Percentiles rank a stretch among this genome's conserved stretches.
phyloP scores from a whole-genome alignment of 2,113 vertebrate species.

The Callospermophilus lateralis region DNA sequence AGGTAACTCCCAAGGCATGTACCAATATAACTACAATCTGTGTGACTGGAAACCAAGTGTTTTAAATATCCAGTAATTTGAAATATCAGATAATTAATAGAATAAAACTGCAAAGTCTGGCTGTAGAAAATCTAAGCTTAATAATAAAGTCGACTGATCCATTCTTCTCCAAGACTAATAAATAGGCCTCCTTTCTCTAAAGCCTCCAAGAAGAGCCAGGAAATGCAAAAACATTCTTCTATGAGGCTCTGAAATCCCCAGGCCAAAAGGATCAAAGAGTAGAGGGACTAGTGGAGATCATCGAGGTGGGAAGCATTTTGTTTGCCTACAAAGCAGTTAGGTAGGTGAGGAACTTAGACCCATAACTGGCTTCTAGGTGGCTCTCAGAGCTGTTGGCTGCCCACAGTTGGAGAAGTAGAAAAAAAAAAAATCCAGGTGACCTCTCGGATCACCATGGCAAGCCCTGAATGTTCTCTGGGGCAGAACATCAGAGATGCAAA shows the following conservation, averaged over 20 bases:
- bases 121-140: neutral
- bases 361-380: neutral
- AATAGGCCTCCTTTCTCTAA: neutral
- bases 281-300: neutral
- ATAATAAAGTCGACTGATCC: neutral
- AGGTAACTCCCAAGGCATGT: neutral
- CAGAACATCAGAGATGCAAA: neutral
- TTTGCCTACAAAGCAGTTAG: neutral
- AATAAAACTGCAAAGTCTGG: neutral
- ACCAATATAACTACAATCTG: neutral
- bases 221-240: neutral
- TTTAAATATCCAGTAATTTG: neutral
- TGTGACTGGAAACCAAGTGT: neutral
- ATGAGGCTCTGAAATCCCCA: neutral
- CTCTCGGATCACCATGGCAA: conserved; percentile 1
- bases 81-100: conserved; percentile 26
- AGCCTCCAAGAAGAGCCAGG: neutral
- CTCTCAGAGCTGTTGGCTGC: neutral
- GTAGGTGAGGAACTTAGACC: neutral
- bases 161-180: conserved; percentile 40
- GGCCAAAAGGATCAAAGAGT: neutral
- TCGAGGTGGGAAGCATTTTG: neutral
- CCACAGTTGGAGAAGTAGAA: neutral
- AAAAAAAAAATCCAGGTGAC: neutral
- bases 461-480: neutral